phyloP scores from a whole-genome alignment of 2,113 vertebrate species.

The Crotalus viridis region DNA sequence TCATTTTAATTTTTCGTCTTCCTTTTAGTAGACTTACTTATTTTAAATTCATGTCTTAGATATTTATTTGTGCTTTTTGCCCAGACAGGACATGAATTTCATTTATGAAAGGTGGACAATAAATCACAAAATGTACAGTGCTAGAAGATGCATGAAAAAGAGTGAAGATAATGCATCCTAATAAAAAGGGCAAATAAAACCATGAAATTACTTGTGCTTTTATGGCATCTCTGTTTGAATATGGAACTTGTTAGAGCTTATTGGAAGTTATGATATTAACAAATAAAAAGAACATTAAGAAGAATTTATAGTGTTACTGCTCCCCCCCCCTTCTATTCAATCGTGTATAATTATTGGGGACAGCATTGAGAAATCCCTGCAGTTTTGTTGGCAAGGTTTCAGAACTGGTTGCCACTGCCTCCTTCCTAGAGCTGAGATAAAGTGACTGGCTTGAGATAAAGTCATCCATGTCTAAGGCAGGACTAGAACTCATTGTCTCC shows the following conservation, averaged over 20 bases:
- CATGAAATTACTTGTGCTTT: not conserved
- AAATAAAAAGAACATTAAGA: not conserved
- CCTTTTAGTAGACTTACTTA: not conserved
- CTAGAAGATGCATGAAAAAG: not conserved
- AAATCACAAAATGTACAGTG: not conserved
- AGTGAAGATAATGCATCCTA: not conserved
- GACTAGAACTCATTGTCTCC: not conserved
- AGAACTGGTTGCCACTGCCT: not conserved
- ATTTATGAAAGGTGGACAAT: not conserved
- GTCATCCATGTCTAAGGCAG: not conserved
- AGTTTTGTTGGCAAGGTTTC: not conserved
- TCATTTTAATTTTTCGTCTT: not conserved
- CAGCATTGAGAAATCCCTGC: not conserved
- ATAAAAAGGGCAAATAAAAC: not conserved
- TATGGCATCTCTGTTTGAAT: not conserved
- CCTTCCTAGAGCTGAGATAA: not conserved
- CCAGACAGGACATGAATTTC: not conserved
- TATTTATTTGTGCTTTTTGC: not conserved
- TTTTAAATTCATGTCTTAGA: not conserved
- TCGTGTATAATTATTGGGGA: not conserved
- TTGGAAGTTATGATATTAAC: not conserved
- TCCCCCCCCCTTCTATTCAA: accelerated
- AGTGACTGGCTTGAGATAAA: not conserved
- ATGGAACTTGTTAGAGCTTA: not conserved
- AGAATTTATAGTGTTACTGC: not conserved